Conservation (phyloP, 1,140 invertebrate species). For the Physella acuta region DNA sequence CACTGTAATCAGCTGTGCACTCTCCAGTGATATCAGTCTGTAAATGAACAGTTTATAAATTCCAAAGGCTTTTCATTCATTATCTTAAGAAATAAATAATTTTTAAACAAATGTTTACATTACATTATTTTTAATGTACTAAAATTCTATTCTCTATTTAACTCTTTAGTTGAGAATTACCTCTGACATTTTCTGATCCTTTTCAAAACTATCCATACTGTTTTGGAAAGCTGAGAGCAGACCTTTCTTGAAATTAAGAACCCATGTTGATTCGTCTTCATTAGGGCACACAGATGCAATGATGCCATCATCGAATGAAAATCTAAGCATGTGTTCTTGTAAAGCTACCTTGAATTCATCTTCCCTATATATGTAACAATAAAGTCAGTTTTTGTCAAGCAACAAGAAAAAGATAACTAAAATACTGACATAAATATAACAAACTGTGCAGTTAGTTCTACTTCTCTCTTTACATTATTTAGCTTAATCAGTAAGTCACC, state of each 20-base stretch:
- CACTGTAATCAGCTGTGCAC: constrained; percentile 77
- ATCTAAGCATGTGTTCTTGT: constrained; percentile 63
- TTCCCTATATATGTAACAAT: constrained; percentile 13
- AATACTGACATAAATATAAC: too few relatives aligned
- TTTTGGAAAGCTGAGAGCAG: constrained; percentile 85
- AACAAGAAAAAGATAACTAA: too few relatives aligned
- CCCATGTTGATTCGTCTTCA: constrained; percentile 73
- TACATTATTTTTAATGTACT: background rate
- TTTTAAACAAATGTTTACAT: background rate
- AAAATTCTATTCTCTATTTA: too few relatives aligned
- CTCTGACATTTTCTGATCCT: constrained; percentile 65
- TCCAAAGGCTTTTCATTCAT: background rate
- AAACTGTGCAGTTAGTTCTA: too few relatives aligned
- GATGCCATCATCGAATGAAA: constrained; percentile 61
- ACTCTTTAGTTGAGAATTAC: too few relatives aligned
- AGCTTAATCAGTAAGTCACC: too few relatives aligned
- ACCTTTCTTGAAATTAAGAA: constrained; percentile 84
- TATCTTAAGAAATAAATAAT: background rate
- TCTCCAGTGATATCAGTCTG: constrained; percentile 82
- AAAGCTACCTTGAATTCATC: constrained; percentile 27
- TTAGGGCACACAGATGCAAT: constrained; percentile 59
- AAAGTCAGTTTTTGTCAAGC: too few relatives aligned
- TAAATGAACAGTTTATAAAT: too few relatives aligned
- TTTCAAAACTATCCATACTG: constrained; percentile 81
- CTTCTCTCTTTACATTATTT: too few relatives aligned